Evolutionary conservation across 2,113 vertebrate species (phyloP).

Genomic region (Progne subis): DNA sequence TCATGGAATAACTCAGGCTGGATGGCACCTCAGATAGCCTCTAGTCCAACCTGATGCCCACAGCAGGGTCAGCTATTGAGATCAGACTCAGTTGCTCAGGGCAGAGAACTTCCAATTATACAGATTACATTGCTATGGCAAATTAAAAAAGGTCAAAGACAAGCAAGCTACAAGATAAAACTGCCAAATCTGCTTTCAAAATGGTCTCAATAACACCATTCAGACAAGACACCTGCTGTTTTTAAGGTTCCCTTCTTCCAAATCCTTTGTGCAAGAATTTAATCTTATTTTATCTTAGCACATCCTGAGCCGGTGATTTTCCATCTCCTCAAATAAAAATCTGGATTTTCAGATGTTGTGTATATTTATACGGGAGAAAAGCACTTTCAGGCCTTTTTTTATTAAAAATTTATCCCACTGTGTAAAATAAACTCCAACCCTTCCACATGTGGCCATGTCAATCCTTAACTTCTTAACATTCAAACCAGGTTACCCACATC

Average conservation of each 20-base stretch:
- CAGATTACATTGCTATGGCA: not conserved
- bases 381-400: not conserved
- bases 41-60: not conserved
- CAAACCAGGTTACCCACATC: not conserved
- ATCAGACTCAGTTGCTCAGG: not conserved
- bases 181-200: not conserved
- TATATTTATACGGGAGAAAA: not conserved
- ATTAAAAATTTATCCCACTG: not conserved
- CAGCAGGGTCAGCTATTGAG: not conserved
- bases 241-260: not conserved
- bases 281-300: not conserved
- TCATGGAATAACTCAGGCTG: not conserved
- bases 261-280: not conserved
- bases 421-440: not conserved
- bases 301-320: not conserved
- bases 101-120: not conserved
- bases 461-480: not conserved
- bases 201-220: not conserved
- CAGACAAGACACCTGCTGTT: not conserved
- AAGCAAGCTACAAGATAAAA: not conserved
- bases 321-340: not conserved
- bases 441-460: not conserved
- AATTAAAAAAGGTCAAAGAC: not conserved
- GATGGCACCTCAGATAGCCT: not conserved
- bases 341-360: not conserved